Evolutionary conservation across 2,888 invertebrate species (phyloP).

Genomic region (Dromius quadrimaculatus): DNA sequence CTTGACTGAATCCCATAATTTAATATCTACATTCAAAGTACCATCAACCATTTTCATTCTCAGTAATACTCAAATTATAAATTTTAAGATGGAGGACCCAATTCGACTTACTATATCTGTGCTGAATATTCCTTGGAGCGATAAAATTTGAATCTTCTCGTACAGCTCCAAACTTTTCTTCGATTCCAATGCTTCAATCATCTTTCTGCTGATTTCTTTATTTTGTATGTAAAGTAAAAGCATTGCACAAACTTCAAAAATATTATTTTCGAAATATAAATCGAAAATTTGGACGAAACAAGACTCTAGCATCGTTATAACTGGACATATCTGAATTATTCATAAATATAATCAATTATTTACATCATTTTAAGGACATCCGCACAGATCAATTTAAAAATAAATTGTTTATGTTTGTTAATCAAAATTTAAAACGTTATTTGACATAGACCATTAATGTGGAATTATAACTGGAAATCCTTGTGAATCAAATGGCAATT

Average conservation of each 20-base stretch:
- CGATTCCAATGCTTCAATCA: neutral
- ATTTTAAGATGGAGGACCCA: too few relatives aligned
- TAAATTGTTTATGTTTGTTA: too few relatives aligned
- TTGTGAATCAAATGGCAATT: too few relatives aligned
- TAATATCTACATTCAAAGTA: too few relatives aligned
- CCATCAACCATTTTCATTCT: too few relatives aligned
- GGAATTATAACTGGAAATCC: too few relatives aligned
- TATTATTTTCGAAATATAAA: conserved; percentile 2
- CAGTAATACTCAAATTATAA: too few relatives aligned
- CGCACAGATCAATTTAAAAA: too few relatives aligned
- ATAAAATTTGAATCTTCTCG: conserved; percentile 6
- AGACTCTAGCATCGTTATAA: conserved; percentile 32
- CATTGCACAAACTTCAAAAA: conserved; percentile 32
- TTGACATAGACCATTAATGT: too few relatives aligned
- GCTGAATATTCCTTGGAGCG: conserved; percentile 15
- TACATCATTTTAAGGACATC: too few relatives aligned
- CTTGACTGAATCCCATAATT: too few relatives aligned
- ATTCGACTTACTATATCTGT: conserved; percentile 39
- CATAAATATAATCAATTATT: neutral
- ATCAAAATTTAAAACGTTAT: too few relatives aligned
- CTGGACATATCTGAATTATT: conserved; percentile 29
- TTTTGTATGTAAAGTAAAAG: conserved; percentile 34
- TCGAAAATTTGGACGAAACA: conserved; percentile 22
- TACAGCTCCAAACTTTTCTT: conserved; percentile 11
- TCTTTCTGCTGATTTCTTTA: neutral